Conservation (phyloP, 2,888 invertebrate genomes). For the Ennomos fuscantarius region DNA sequence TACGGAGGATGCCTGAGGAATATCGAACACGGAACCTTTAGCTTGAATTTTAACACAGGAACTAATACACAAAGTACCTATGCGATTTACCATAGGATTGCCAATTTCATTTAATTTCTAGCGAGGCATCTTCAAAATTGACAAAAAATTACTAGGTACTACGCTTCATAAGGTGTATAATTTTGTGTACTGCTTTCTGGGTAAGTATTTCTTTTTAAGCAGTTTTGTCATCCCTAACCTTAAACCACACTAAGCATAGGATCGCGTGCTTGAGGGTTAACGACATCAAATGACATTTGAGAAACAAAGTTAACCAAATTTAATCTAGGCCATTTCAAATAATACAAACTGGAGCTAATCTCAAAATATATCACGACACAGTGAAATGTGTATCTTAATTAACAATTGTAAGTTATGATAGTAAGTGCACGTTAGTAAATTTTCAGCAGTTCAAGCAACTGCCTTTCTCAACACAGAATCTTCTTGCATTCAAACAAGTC, state of each 20-base stretch:
- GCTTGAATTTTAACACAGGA: slow-evolving; percentile 16
- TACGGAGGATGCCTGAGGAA: slow-evolving; percentile 35
- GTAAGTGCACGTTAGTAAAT: no score
- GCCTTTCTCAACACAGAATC: slow-evolving; percentile 40
- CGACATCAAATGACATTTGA: slow-evolving; percentile 46
- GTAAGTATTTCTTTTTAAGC: background rate
- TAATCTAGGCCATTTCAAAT: slow-evolving; percentile 13
- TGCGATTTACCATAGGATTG: background rate
- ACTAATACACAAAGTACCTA: slow-evolving; percentile 33
- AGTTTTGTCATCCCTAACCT: slow-evolving; percentile 16
- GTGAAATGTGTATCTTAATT: slow-evolving; percentile 43
- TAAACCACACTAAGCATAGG: slow-evolving; percentile 47
- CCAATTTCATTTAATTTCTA: no score
- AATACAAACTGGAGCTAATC: slow-evolving; percentile 11
- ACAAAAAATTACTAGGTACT: no score
- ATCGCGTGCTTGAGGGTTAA: slow-evolving; percentile 55
- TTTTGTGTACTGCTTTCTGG: background rate
- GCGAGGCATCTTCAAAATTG: no score
- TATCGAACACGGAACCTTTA: slow-evolving; percentile 37
- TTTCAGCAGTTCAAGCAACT: slow-evolving; percentile 36
- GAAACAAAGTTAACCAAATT: slow-evolving; percentile 39
- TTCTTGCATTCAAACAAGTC: slow-evolving; percentile 50
- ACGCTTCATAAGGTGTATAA: background rate
- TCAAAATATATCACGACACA: slow-evolving; percentile 1
- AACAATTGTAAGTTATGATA: slow-evolving; percentile 46